phyloP scores from a whole-genome alignment of 2,888 invertebrate species.

The Ormyrus pomaceus region DNA sequence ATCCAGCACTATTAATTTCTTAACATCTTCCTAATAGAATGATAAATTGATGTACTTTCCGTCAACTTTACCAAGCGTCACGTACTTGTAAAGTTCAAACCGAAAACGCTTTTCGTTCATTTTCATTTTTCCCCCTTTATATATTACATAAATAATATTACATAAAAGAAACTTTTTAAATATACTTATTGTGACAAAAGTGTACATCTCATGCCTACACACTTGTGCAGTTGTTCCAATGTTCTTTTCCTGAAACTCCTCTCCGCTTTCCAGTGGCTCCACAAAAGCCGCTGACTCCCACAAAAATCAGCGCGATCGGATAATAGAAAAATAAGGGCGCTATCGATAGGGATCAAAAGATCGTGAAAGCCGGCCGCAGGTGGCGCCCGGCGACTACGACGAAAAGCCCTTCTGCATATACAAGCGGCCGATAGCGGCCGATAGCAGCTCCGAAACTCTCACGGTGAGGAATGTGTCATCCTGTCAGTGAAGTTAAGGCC shows the following conservation, averaged over 20 bases:
- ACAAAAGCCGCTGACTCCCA: no score
- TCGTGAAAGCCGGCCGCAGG: conserved; percentile 70
- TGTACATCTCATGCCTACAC: no score
- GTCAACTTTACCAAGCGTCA: no score
- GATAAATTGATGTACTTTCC: conserved; percentile 59
- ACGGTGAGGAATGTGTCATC: conserved; percentile 74
- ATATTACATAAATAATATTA: no score
- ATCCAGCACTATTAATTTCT: conserved; percentile 62
- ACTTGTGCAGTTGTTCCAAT: no score
- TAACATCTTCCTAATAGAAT: conserved; percentile 64
- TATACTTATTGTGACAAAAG: no score
- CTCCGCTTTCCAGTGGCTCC: no score
- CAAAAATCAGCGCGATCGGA: conserved; percentile 22
- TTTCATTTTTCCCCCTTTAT: no score
- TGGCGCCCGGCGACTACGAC: conserved; percentile 68
- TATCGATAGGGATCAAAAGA: conserved; percentile 36
- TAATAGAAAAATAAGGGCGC: conserved; percentile 29
- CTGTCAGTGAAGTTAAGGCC: conserved; percentile 72
- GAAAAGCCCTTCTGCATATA: conserved; percentile 65
- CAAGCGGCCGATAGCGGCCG: conserved; percentile 50
- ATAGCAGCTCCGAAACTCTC: conserved; percentile 67
- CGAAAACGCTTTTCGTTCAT: no score
- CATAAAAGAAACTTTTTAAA: no score
- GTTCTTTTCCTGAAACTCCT: no score
- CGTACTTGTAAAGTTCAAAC: no score